phyloP scores from a whole-genome alignment of 2,888 invertebrate genomes.

The Dryococelus australis region DNA sequence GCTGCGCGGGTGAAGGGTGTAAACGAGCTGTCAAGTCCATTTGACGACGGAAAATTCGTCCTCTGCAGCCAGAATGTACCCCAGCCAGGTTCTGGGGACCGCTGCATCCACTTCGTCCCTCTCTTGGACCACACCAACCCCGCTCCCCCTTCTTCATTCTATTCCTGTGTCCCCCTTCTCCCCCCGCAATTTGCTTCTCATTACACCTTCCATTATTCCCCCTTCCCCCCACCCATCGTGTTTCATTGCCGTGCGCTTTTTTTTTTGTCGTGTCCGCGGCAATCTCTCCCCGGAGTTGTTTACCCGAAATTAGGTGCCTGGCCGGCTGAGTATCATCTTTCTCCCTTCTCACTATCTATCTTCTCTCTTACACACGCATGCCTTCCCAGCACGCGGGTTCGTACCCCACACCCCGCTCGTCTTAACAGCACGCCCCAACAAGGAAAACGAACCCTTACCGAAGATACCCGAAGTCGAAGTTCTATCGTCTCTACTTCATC shows the following conservation, averaged over 20 bases:
- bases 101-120: background rate
- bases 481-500: no score
- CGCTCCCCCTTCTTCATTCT: background rate
- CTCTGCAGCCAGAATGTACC: background rate
- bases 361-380: no score
- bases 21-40: background rate
- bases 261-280: background rate
- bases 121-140: no score
- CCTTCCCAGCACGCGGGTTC: no score
- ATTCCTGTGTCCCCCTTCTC: no score
- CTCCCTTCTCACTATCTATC: no score
- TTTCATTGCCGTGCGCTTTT: background rate
- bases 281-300: background rate
- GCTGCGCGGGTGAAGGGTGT: background rate
- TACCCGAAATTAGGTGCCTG: background rate
- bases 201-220: slow-evolving; percentile 1
- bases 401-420: no score
- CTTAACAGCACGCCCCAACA: no score
- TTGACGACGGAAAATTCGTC: background rate
- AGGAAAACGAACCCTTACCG: no score
- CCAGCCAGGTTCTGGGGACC: background rate
- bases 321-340: background rate
- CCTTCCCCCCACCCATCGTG: background rate
- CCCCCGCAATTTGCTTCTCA: background rate
- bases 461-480: no score